Percentiles rank a stretch among this genome's conserved stretches.
phyloP scores from a whole-genome alignment of 1,140 invertebrate genomes.

The Pseudomyrmex flavicornis region DNA sequence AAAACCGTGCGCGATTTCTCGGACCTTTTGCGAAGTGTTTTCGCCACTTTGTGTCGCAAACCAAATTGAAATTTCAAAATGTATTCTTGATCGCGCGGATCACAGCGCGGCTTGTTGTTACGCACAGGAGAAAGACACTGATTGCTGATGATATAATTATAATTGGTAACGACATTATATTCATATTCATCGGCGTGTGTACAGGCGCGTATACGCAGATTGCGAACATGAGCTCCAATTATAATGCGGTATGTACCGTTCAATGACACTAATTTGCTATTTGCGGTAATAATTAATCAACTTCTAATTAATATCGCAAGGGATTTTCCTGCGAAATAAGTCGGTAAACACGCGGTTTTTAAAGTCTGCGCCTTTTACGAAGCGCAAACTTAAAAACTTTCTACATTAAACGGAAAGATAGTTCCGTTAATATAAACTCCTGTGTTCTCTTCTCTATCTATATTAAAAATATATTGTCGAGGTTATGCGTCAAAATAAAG shows the following conservation, averaged over 20 bases:
- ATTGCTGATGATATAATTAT: no score
- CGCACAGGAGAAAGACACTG: no score
- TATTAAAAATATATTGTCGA: neutral
- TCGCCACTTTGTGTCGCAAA: no score
- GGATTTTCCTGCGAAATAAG: neutral
- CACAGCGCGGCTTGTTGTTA: no score
- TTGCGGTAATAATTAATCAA: slow-evolving; percentile 14
- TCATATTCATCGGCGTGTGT: slow-evolving; percentile 40
- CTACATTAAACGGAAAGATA: neutral
- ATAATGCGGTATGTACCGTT: slow-evolving; percentile 12
- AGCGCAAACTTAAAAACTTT: neutral
- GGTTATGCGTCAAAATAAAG: neutral
- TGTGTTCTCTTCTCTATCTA: neutral
- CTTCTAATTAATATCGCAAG: slow-evolving; percentile 16
- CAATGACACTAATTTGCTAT: slow-evolving; percentile 36
- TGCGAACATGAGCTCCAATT: slow-evolving; percentile 31
- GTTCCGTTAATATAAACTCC: slow-evolving; percentile 10
- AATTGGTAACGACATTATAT: neutral
- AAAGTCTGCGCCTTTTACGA: neutral
- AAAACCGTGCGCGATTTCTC: neutral
- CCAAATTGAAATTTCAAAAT: no score
- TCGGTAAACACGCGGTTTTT: neutral
- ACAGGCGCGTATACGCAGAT: slow-evolving; percentile 23
- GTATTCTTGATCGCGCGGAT: no score
- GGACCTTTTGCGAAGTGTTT: neutral